Base-by-base conservation (phyloP, 2,888 invertebrate species). In the Sphaeridia pumilis region DNA sequence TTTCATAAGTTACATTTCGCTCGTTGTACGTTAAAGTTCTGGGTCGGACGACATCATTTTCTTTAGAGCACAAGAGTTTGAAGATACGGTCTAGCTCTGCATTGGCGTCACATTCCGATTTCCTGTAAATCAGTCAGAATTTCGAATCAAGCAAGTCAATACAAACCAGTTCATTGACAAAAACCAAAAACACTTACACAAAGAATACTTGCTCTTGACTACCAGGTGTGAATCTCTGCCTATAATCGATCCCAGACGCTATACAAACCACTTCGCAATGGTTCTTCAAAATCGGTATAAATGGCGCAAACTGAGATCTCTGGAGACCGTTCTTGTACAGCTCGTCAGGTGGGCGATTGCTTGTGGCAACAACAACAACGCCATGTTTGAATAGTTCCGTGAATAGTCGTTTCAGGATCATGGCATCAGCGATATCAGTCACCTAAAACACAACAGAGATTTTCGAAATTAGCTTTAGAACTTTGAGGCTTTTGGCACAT, bases 401-500 rank as follows among this genome's bases (percentile, higher is more conserved):
- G 68, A 98, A 98, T 38, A 98, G 76, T 49, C 93, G 77, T 72
- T 94, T 97, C 53, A 98, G 74, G 68, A 98, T 87, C 97, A 98
- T 97, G 1, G 98, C 98, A 78, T 98, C 98, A 14, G 92, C 98
- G 68, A 98, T 93, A 71, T 98, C 97, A 49, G 97, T 97, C 20
- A 93, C 87, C 84, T 85, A 66, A n/a, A 71, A 68, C 55, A n/a
- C n/a, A n/a, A n/a, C n/a, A n/a, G n/a, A n/a, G n/a, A n/a, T n/a
- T n/a, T n/a, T n/a, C n/a, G n/a, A n/a, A n/a, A n/a, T n/a, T n/a
- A n/a, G n/a, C n/a, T n/a, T n/a, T n/a, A n/a, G n/a, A n/a, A n/a
- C n/a, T n/a, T n/a, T n/a, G n/a, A n/a, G n/a, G n/a, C n/a, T n/a
- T n/a, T n/a, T n/a, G n/a, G n/a, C n/a, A n/a, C n/a, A n/a, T n/a